These are phyloP conservation scores for Leptinotarsa lineolata DNA, from an alignment of 1,140 invertebrate species.

Conservation along the genomic window DNA sequence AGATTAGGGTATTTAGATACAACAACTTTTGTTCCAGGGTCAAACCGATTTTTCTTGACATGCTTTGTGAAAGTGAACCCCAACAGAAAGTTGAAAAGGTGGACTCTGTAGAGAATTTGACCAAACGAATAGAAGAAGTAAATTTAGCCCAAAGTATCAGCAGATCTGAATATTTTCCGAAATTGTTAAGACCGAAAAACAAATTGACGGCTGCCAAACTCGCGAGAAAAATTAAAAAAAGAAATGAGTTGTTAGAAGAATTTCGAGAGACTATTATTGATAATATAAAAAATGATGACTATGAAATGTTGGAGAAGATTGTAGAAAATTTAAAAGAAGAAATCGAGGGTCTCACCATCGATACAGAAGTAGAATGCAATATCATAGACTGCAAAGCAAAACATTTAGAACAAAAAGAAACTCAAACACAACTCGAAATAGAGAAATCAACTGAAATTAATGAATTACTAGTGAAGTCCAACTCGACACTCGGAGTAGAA, in stretches of 20 bases:
- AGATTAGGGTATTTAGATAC: no score
- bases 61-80: no score
- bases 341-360: background rate
- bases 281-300: background rate
- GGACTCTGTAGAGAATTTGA: no score
- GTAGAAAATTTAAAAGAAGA: constrained; percentile 20
- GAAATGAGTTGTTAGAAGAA: constrained; percentile 1
- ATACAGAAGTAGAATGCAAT: constrained; percentile 2
- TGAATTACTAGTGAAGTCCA: background rate
- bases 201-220: constrained; percentile 15
- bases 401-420: background rate
- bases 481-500: background rate
- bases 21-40: no score
- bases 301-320: constrained; percentile 9
- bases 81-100: no score
- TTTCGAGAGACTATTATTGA: constrained; percentile 12
- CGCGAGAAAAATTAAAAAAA: background rate
- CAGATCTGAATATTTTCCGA: background rate
- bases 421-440: background rate
- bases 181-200: constrained; percentile 5
- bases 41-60: no score
- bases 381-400: background rate
- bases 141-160: background rate
- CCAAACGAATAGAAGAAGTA: no score
- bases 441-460: background rate